Evolutionary conservation across 2,113 vertebrate species (phyloP).

Genomic region (Poeciliopsis retropinna): DNA sequence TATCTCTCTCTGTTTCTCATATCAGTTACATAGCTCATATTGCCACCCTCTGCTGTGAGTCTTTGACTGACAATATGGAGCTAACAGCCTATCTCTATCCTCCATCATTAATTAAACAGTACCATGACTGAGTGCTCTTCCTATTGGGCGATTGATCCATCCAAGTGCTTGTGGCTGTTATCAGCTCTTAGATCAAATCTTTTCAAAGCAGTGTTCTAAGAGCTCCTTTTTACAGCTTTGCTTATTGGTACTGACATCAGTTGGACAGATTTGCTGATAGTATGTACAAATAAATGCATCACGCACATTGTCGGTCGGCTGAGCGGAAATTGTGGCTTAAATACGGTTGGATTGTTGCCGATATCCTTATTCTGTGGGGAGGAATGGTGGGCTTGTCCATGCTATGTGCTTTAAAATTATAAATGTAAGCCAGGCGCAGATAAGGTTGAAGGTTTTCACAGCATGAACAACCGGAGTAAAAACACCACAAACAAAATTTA

Average conservation of each 20-base stretch:
- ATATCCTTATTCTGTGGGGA: too few relatives aligned
- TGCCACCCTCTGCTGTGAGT: constrained; percentile 64
- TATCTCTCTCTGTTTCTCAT: constrained; percentile 60
- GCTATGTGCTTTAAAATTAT: not conserved
- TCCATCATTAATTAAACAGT: constrained; percentile 81
- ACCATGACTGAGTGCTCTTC: constrained; percentile 71
- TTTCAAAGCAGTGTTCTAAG: constrained; percentile 63
- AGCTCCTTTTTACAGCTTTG: constrained; percentile 53
- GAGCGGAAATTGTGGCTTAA: not conserved
- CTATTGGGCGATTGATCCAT: constrained; percentile 73
- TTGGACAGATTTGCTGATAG: constrained; percentile 39
- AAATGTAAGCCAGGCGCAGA: not conserved
- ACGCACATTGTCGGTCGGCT: too few relatives aligned
- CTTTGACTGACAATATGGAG: constrained; percentile 74
- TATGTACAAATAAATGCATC: constrained; percentile 1
- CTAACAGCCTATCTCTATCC: constrained; percentile 74
- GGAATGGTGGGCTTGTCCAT: not conserved
- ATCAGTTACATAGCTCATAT: constrained; percentile 74
- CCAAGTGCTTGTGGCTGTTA: constrained; percentile 67
- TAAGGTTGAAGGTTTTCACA: not conserved
- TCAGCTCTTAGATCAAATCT: constrained; percentile 64
- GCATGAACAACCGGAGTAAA: too few relatives aligned
- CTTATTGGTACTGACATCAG: constrained; percentile 41
- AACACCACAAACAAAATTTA: too few relatives aligned
- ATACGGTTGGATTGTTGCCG: too few relatives aligned